Evolutionary conservation across 2,113 vertebrate species (phyloP).

Genomic region (Sphaerodactylus townsendi): DNA sequence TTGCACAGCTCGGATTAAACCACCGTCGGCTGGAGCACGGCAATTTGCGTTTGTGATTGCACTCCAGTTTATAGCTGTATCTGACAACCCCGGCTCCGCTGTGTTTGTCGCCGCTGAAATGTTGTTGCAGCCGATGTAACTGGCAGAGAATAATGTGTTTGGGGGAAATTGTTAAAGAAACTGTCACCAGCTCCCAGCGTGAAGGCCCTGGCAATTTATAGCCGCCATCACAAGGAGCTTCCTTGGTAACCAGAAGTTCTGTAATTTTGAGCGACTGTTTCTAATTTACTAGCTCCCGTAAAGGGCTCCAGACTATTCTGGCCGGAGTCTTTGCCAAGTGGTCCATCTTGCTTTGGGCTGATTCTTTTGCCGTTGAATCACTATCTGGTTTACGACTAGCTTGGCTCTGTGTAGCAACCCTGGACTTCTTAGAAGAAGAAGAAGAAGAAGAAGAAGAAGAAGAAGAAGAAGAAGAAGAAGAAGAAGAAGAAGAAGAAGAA

Average conservation of each 20-base stretch:
- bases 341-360: too few relatives aligned
- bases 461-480: too few relatives aligned
- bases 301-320: background rate
- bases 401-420: too few relatives aligned
- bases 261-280: background rate
- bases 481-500: too few relatives aligned
- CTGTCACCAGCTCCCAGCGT: background rate
- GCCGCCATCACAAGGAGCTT: background rate
- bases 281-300: too few relatives aligned
- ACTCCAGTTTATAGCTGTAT: slow-evolving; percentile 30
- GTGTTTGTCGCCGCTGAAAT: slow-evolving; percentile 19
- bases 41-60: slow-evolving; percentile 49
- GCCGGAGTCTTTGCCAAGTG: too few relatives aligned
- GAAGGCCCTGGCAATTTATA: background rate
- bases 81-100: slow-evolving; percentile 34
- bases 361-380: too few relatives aligned
- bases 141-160: slow-evolving; percentile 15
- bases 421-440: too few relatives aligned
- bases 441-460: too few relatives aligned
- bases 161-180: background rate
- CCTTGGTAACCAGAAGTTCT: background rate
- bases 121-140: slow-evolving; percentile 6
- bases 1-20: slow-evolving; percentile 49
- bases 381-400: too few relatives aligned
- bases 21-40: slow-evolving; percentile 44